A percentile compares a stretch with the other conserved stretches of the same genome.
Evolutionary conservation across 2,888 invertebrate species (phyloP).

Genomic region (Alentia gelatinosa): DNA sequence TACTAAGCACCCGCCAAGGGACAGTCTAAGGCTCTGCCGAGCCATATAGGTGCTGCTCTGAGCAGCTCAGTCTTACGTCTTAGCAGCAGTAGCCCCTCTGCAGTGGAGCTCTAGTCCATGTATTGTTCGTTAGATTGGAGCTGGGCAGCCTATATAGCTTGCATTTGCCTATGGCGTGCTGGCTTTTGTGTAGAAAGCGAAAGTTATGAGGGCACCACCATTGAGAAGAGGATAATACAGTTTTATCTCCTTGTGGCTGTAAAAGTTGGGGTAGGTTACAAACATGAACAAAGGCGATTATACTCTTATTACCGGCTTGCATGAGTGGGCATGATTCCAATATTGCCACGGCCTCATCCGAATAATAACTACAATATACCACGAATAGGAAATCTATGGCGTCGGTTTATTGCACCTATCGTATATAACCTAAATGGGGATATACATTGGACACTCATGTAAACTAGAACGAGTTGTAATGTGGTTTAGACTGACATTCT

Average conservation of each 20-base stretch:
- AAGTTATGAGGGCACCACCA: neutral
- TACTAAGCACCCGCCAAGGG: neutral
- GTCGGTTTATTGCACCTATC: too few relatives aligned
- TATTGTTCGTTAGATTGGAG: constrained; percentile 1
- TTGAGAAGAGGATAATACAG: neutral
- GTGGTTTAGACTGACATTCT: too few relatives aligned
- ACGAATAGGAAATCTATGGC: too few relatives aligned
- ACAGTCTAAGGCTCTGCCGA: neutral
- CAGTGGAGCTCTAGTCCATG: too few relatives aligned
- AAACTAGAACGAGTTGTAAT: too few relatives aligned
- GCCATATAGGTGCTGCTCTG: too few relatives aligned
- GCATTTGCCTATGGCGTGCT: neutral
- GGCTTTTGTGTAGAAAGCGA: neutral
- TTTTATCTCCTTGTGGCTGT: neutral
- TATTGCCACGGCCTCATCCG: neutral
- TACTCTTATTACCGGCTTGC: neutral
- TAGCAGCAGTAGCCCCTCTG: too few relatives aligned
- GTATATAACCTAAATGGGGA: too few relatives aligned
- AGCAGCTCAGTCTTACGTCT: too few relatives aligned
- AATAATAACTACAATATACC: constrained; percentile 1
- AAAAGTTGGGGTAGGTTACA: neutral
- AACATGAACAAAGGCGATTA: neutral
- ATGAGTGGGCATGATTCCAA: neutral
- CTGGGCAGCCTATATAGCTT: neutral
- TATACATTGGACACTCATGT: too few relatives aligned